Percentiles rank a stretch among this genome's conserved stretches.
These are phyloP conservation scores for Epinotia bilunana DNA, from an alignment of 2,888 invertebrate genomes.

Conservation along the genomic window DNA sequence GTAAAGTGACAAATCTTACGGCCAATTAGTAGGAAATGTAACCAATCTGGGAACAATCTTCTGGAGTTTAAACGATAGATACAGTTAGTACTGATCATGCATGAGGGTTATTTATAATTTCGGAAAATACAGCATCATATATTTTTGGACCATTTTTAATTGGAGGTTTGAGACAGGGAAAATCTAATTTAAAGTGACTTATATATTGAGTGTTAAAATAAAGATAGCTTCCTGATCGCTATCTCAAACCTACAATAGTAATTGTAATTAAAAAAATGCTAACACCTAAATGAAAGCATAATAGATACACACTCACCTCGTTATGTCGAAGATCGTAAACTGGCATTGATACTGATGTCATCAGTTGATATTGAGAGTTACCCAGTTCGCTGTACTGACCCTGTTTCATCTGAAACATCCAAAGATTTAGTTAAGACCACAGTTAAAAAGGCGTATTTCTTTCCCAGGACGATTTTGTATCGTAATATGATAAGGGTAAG, in stretches of 20 bases:
- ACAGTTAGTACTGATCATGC: slow-evolving; percentile 66
- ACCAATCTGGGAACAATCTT: slow-evolving; percentile 77
- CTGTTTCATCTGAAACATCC: slow-evolving; percentile 80
- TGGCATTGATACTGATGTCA: slow-evolving; percentile 97
- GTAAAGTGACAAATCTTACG: slow-evolving; percentile 72
- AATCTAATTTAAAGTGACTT: not conserved
- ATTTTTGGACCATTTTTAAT: slow-evolving; percentile 53
- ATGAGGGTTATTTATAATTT: slow-evolving; percentile 67
- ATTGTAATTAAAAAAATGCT: slow-evolving; percentile 39
- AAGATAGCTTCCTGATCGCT: slow-evolving; percentile 42
- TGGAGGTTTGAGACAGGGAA: slow-evolving; percentile 52
- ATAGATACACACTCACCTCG: slow-evolving; percentile 86
- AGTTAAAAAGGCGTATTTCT: not conserved
- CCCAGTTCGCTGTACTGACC: slow-evolving; percentile 86
- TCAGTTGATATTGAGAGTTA: slow-evolving; percentile 89
- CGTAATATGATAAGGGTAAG: not conserved
- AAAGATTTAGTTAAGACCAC: not conserved
- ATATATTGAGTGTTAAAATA: not conserved
- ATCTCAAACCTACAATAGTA: slow-evolving; percentile 50
- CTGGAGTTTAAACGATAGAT: slow-evolving; percentile 59
- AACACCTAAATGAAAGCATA: slow-evolving; percentile 40
- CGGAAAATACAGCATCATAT: slow-evolving; percentile 54
- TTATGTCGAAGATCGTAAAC: slow-evolving; percentile 95
- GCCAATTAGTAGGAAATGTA: slow-evolving; percentile 74
- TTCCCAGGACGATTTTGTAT: no score